Conservation (phyloP, 2,797 vertebrate species). For the Gorsachius magnificus region DNA sequence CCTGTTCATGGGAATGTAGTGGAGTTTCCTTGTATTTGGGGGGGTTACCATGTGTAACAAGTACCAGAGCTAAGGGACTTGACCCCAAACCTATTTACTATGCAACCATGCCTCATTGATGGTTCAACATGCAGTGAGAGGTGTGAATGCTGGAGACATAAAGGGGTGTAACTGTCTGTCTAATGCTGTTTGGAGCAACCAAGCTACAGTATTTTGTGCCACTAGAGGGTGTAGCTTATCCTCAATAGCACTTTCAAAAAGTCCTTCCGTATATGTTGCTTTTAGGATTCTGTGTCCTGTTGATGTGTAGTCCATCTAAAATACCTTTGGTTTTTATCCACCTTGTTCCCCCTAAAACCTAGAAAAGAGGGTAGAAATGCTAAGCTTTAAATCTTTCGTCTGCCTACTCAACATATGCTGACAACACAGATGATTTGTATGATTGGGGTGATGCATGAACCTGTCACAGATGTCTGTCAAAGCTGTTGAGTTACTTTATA, state of each 20-base stretch:
- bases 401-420: neutral
- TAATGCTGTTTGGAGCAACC: neutral
- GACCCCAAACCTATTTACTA: no score
- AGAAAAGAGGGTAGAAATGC: neutral
- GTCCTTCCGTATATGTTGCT: fast-evolving
- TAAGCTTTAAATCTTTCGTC: neutral
- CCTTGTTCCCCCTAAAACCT: neutral
- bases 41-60: neutral
- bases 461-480: neutral
- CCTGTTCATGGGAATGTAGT: neutral
- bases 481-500: neutral
- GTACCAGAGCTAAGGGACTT: neutral
- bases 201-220: neutral
- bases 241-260: neutral
- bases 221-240: slow-evolving; percentile 20
- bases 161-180: fast-evolving
- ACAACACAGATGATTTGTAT: neutral
- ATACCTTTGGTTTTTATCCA: neutral
- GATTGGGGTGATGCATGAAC: neutral
- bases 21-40: neutral
- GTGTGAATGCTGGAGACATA: fast-evolving
- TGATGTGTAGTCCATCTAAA: neutral
- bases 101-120: fast-evolving
- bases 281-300: neutral
- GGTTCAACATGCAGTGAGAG: neutral